A percentile compares a stretch with the other conserved stretches of the same genome.
Evolutionary conservation across 2,113 vertebrate species (phyloP).

Genomic region (Tupaia tana): DNA sequence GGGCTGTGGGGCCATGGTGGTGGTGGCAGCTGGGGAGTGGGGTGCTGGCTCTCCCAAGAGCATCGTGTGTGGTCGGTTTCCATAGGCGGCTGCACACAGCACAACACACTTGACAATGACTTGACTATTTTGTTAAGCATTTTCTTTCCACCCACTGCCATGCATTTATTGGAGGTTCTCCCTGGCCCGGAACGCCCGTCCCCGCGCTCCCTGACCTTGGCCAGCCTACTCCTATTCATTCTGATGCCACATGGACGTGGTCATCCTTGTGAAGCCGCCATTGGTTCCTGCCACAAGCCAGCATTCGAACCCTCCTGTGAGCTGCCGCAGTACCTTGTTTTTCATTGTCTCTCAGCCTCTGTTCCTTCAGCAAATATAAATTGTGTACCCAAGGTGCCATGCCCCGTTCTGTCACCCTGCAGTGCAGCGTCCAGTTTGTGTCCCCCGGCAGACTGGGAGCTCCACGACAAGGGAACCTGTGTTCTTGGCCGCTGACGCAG

Average conservation of each 20-base stretch:
- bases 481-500: neutral
- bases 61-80: neutral
- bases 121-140: constrained; percentile 51
- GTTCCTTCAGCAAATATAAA: neutral
- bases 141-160: constrained; percentile 66
- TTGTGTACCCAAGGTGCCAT: too few relatives aligned
- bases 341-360: neutral
- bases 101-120: constrained; percentile 25
- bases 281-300: neutral
- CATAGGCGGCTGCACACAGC: neutral
- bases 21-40: neutral
- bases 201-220: neutral
- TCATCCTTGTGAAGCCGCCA: neutral
- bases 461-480: neutral
- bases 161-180: constrained; percentile 48
- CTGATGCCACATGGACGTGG: neutral
- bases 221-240: constrained; percentile 46
- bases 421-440: neutral
- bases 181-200: constrained; percentile 16
- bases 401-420: neutral
- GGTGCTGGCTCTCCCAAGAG: neutral
- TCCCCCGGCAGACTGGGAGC: neutral
- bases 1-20: neutral
- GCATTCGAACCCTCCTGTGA: neutral
- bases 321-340: neutral